Percentiles rank a stretch among this genome's conserved stretches.
Conservation (phyloP, 1,140 invertebrate species). For the Papilio glaucus region DNA sequence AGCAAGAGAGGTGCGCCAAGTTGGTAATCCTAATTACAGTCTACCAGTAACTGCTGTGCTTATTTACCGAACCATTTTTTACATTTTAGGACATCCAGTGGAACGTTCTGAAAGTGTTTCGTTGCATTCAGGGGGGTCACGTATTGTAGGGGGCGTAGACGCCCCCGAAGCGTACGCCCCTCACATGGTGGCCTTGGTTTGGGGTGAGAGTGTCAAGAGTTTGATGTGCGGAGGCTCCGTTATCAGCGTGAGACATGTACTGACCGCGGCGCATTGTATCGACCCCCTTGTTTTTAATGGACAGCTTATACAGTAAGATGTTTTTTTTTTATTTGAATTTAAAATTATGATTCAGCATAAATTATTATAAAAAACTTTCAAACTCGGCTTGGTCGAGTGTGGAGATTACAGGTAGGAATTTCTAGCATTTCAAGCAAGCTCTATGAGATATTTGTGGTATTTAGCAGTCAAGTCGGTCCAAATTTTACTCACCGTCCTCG, state of each 20-base stretch:
- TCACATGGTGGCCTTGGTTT: slow-evolving; percentile 53
- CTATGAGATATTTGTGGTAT: too few relatives aligned
- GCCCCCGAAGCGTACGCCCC: slow-evolving; percentile 51
- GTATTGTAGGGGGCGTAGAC: slow-evolving; percentile 59
- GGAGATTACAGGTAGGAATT: too few relatives aligned
- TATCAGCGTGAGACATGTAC: slow-evolving; percentile 2
- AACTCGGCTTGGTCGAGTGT: too few relatives aligned
- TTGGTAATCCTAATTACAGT: too few relatives aligned
- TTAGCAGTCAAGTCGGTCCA: too few relatives aligned
- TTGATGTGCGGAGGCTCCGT: slow-evolving; percentile 41
- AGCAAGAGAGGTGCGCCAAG: too few relatives aligned
- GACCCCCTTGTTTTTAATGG: not conserved
- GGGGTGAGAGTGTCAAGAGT: not conserved
- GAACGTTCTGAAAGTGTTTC: not conserved
- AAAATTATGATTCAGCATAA: too few relatives aligned
- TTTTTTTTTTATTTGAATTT: too few relatives aligned
- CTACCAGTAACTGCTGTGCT: not conserved
- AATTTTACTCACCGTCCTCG: too few relatives aligned
- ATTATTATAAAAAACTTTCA: too few relatives aligned
- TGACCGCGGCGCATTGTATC: slow-evolving; percentile 46
- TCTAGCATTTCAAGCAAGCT: too few relatives aligned
- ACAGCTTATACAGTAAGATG: not conserved
- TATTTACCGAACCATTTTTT: not conserved
- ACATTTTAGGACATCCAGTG: slow-evolving; percentile 34
- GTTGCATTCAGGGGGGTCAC: slow-evolving; percentile 20